Percentiles rank a stretch among this genome's conserved stretches.
phyloP scores from a whole-genome alignment of 2,797 vertebrate genomes.

The Mormyrops boulengeri region DNA sequence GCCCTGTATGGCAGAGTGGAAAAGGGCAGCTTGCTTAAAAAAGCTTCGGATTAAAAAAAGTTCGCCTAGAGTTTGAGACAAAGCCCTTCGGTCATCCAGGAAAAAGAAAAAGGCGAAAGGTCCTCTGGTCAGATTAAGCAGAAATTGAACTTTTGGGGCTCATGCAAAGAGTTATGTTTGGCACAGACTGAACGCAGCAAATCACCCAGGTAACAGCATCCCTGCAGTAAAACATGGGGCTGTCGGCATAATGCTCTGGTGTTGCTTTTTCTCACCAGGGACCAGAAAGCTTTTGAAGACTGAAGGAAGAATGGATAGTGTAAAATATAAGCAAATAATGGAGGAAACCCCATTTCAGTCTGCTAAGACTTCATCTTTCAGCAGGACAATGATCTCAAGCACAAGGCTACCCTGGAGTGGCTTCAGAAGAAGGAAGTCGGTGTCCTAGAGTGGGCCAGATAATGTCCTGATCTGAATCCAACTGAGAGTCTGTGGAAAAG shows the following conservation, averaged over 20 bases:
- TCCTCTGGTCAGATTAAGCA: not conserved
- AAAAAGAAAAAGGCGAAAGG: not conserved
- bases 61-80: not conserved
- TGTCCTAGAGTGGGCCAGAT: not conserved
- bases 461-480: not conserved
- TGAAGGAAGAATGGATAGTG: not conserved
- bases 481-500: not conserved
- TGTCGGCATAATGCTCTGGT: not conserved
- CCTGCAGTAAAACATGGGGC: not conserved
- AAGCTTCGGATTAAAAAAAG: not conserved
- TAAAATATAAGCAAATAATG: not conserved
- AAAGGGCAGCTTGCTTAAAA: conserved; percentile 4
- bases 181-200: not conserved
- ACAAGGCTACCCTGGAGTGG: not conserved
- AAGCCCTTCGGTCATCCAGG: not conserved
- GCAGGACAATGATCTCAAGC: not conserved
- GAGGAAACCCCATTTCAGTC: not conserved
- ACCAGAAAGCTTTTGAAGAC: not conserved
- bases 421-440: not conserved
- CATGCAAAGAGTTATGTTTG: not conserved
- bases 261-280: not conserved
- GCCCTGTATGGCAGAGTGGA: not conserved
- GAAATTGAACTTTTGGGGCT: not conserved
- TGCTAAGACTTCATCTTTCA: not conserved
- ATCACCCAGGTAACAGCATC: not conserved